phyloP scores from a whole-genome alignment of 2,797 vertebrate species.

The Pelodytes ibericus region DNA sequence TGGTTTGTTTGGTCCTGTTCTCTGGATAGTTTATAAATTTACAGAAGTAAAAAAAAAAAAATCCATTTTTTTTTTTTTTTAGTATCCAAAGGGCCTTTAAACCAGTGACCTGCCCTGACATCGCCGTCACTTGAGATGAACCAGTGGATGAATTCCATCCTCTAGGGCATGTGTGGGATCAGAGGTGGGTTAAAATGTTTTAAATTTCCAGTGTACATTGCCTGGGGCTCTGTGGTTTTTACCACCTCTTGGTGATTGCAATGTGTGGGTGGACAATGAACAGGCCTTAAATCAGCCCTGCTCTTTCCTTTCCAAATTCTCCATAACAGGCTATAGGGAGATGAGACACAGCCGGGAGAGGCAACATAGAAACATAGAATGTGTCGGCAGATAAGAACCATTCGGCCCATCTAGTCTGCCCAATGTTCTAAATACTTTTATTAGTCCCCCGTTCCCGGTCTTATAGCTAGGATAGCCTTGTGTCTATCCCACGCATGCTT shows the following conservation, averaged over 20 bases:
- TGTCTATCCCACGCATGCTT: too few species aligned
- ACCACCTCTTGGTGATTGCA: neutral
- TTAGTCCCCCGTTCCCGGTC: too few species aligned
- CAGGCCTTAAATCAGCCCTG: neutral
- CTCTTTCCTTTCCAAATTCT: neutral
- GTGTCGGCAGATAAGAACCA: too few species aligned
- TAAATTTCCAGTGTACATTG: slow-evolving; percentile 5
- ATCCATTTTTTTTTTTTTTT: neutral
- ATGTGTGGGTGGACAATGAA: neutral
- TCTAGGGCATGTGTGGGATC: slow-evolving; percentile 33
- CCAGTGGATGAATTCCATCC: neutral
- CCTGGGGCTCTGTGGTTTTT: neutral
- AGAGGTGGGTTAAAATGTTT: slow-evolving; percentile 22
- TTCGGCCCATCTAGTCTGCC: too few species aligned
- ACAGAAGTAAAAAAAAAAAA: neutral
- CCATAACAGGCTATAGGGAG: neutral
- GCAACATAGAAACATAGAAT: too few species aligned
- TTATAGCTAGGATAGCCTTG: too few species aligned
- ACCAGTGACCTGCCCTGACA: neutral
- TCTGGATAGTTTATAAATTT: neutral
- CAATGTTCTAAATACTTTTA: too few species aligned
- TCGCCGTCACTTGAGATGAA: neutral
- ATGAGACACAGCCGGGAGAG: neutral
- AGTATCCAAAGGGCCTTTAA: neutral
- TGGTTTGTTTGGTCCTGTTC: neutral